A percentile compares a stretch with the other conserved stretches of the same genome.
Evolutionary conservation across 2,797 vertebrate species (phyloP).

Genomic region (Alcedo atthis): DNA sequence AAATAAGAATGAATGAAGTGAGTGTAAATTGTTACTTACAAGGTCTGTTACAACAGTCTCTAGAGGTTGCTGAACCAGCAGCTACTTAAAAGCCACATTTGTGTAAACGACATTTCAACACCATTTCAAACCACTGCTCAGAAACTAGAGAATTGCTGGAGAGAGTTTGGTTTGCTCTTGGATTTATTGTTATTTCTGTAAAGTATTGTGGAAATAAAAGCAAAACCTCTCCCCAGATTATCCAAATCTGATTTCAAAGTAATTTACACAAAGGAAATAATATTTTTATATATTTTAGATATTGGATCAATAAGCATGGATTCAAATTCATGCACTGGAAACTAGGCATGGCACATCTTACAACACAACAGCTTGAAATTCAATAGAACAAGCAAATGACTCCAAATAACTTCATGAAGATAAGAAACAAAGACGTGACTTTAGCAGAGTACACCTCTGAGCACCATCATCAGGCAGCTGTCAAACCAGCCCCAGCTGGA

Average conservation of each 20-base stretch:
- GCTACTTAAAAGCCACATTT: not conserved
- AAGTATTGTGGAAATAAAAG: not conserved
- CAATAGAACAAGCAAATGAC: not conserved
- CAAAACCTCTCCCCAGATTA: not conserved
- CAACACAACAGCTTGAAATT: not conserved
- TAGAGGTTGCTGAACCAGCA: not conserved
- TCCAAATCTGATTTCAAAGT: not conserved
- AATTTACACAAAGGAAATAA: not conserved
- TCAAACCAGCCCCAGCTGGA: not conserved
- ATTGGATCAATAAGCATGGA: not conserved
- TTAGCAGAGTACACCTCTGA: not conserved
- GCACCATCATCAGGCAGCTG: not conserved
- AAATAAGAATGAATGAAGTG: not conserved
- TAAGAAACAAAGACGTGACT: not conserved
- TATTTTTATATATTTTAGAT: not conserved
- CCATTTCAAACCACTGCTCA: not conserved
- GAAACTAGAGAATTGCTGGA: rapidly evolving
- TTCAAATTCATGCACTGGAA: not conserved
- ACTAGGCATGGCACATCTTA: not conserved
- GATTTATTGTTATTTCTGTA: not conserved
- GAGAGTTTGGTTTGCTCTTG: not conserved
- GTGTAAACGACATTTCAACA: not conserved
- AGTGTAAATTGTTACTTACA: not conserved
- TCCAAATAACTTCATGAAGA: not conserved
- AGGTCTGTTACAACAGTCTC: not conserved